Evolutionary conservation across 2,113 vertebrate genomes (phyloP).

Genomic region (Pelmatolapia mariae): DNA sequence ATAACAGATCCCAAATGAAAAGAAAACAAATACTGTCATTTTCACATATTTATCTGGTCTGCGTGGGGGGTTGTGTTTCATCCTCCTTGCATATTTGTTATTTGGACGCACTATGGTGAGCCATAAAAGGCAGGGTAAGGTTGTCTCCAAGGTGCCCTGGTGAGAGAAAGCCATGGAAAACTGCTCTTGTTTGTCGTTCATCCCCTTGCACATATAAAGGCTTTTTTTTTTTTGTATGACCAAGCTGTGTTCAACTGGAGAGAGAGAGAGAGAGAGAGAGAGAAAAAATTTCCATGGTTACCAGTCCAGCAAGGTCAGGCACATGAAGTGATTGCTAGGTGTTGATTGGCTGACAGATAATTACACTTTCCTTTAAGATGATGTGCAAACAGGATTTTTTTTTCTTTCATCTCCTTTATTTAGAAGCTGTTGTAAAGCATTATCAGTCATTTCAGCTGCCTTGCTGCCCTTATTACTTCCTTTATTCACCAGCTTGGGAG

Average conservation of each 20-base stretch:
- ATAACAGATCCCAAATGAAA: slow-evolving; percentile 45
- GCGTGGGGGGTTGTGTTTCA: background rate
- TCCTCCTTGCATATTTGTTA: slow-evolving; percentile 27
- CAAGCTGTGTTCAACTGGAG: slow-evolving; percentile 11
- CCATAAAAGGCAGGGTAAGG: slow-evolving; percentile 27
- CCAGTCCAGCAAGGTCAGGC: slow-evolving; percentile 68
- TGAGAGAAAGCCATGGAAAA: slow-evolving; percentile 17
- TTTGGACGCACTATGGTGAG: slow-evolving; percentile 12
- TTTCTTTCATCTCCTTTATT: slow-evolving; percentile 19
- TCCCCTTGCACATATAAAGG: background rate
- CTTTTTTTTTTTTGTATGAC: slow-evolving; percentile 1
- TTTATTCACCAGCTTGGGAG: slow-evolving; percentile 32
- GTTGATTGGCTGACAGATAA: slow-evolving; percentile 67
- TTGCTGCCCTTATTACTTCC: slow-evolving; percentile 47
- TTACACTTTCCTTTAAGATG: slow-evolving; percentile 67
- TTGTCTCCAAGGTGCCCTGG: slow-evolving; percentile 23
- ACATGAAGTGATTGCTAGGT: slow-evolving; percentile 55
- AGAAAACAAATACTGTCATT: slow-evolving; percentile 34
- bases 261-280: background rate
- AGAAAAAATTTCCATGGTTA: slow-evolving; percentile 70
- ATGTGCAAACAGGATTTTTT: slow-evolving; percentile 51
- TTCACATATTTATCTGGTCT: slow-evolving; percentile 23
- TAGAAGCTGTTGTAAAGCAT: slow-evolving; percentile 49
- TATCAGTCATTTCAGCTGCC: slow-evolving; percentile 49
- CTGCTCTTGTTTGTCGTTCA: slow-evolving; percentile 23